phyloP scores from a whole-genome alignment of 2,888 invertebrate genomes.

The Melieria crassipennis region DNA sequence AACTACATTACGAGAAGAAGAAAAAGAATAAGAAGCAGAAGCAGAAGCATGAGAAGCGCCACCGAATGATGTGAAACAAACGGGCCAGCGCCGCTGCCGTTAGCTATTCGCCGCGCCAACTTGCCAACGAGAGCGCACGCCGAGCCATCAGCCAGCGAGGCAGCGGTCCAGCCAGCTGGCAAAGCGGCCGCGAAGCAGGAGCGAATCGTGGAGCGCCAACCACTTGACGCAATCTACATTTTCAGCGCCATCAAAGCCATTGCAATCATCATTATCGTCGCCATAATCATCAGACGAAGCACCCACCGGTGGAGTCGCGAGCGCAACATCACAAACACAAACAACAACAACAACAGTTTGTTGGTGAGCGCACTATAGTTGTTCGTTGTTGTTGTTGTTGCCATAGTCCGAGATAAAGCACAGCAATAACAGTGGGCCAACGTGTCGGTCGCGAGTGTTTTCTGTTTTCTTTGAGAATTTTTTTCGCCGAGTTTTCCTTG shows the following conservation, averaged over 20 bases:
- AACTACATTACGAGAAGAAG: slow-evolving; percentile 30
- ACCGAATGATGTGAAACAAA: slow-evolving; percentile 38
- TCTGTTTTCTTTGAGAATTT: too few species aligned
- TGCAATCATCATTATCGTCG: slow-evolving; percentile 65
- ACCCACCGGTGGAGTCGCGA: slow-evolving; percentile 62
- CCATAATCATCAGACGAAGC: slow-evolving; percentile 64
- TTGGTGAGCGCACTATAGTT: too few species aligned
- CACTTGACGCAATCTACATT: slow-evolving; percentile 61
- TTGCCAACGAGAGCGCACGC: neutral
- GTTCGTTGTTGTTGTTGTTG: too few species aligned
- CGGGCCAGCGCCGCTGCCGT: neutral
- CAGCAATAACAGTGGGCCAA: too few species aligned
- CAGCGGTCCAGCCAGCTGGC: too few species aligned
- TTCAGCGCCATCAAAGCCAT: slow-evolving; percentile 64
- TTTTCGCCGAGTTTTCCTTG: too few species aligned
- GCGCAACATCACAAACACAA: slow-evolving; percentile 14
- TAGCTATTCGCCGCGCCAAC: neutral
- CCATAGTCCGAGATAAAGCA: too few species aligned
- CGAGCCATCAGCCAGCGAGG: too few species aligned
- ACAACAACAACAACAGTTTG: slow-evolving; percentile 19
- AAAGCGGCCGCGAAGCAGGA: neutral
- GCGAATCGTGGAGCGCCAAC: slow-evolving; percentile 32
- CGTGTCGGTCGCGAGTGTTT: too few species aligned
- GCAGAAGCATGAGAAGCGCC: slow-evolving; percentile 20
- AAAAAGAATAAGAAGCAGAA: slow-evolving; percentile 12